Evolutionary conservation across 2,113 vertebrate genomes (phyloP), one percentile per base, ranked within the genome.

Genomic region (Haemorhous mexicanus): DNA sequence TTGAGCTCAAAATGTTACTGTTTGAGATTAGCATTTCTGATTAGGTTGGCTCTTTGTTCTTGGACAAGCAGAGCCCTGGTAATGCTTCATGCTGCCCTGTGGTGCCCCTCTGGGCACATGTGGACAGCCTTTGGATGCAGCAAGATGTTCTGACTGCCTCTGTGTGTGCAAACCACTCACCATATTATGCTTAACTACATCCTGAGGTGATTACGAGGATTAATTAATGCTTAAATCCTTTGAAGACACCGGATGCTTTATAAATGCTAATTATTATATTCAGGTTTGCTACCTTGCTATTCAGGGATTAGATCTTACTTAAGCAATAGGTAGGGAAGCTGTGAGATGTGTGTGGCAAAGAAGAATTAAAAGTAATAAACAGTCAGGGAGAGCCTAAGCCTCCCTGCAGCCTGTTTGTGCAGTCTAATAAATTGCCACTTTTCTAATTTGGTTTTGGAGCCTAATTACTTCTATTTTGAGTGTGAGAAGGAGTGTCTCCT

Each of bases 241-340:
- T 90, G 82, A 93, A 90, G 83, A 81, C 67, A 92, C 68, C 1
- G 4, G 86, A 84, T 94, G 80, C 88, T 94, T 93, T 96, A 82
- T 86, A 94, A 90, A 84, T 90, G 83, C 50, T 93, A 95, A 96
- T 95, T 96, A 96, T 75, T 93, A 81, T 79, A 92, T 91, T 95
- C 86, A 89, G n/a, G 76, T 75, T 93, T 93, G 43, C 73, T 89
- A 33, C 52, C 35, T 61, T 61, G 59, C 59, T 62, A 62, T 62
- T 62, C 37, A 61, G 88, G 79, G 64, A 93, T 92, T 94, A 93
- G 52, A 44, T 62, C 33, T 92, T 79, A 61, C 56, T 90, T 90
- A 86, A 77, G 88, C 64, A 93, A 64, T 81, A 90, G 58, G 68
- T 74, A 75, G 73, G 76, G 68, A 92, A 87, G 75, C 63, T 86